Conservation (phyloP, 1,140 invertebrate species). For the Coptotermes formosanus region DNA sequence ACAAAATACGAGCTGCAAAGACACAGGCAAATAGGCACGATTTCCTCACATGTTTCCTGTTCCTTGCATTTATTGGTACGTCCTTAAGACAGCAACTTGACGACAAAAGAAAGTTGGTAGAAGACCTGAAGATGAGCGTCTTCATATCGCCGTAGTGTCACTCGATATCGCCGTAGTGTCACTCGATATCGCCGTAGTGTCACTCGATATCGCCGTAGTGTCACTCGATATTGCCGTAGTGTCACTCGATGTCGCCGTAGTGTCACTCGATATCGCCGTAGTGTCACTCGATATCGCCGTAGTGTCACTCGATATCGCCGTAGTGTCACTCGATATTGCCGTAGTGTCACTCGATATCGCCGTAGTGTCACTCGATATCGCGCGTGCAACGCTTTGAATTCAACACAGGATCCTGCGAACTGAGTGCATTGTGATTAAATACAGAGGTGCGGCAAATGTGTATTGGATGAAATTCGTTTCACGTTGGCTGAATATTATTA, state of each 20-base stretch:
- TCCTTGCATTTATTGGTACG: too few relatives aligned
- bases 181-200: neutral
- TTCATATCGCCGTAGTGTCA: too few relatives aligned
- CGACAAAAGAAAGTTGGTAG: too few relatives aligned
- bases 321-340: neutral
- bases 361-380: neutral
- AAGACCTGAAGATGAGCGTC: too few relatives aligned
- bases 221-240: neutral
- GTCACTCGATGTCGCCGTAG: neutral
- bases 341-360: neutral
- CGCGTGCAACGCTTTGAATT: neutral
- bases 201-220: neutral
- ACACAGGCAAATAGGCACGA: too few relatives aligned
- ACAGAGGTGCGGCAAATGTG: neutral
- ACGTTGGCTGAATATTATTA: neutral
- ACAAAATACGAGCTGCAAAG: too few relatives aligned
- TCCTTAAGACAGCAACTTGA: too few relatives aligned
- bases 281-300: neutral
- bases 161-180: neutral
- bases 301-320: neutral
- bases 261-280: neutral
- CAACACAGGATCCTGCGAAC: neutral
- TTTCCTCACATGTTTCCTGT: too few relatives aligned
- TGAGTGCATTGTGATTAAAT: neutral
- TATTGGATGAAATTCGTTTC: neutral